Evolutionary conservation across 2,113 vertebrate species (phyloP).

Genomic region (Corythaixoides concolor): DNA sequence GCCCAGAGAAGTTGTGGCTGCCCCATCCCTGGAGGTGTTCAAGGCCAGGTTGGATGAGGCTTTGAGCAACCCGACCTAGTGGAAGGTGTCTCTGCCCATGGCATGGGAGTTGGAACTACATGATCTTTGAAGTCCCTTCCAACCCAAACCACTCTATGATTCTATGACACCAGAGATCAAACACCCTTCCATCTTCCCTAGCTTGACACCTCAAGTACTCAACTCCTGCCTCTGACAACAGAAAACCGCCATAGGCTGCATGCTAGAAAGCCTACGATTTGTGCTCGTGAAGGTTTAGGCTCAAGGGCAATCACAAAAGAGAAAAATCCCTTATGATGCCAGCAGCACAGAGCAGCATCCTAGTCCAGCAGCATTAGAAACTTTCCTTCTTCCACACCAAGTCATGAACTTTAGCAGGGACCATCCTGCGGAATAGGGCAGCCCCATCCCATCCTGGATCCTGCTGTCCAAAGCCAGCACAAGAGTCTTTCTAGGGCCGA

Average conservation of each 20-base stretch:
- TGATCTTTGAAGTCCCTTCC: no score
- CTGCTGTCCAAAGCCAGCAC: background rate
- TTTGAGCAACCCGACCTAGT: no score
- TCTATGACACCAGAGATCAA: background rate
- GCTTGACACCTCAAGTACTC: background rate
- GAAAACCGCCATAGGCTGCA: background rate
- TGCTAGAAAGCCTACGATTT: background rate
- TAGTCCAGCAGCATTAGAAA: background rate
- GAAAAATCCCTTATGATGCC: background rate
- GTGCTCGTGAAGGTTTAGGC: background rate
- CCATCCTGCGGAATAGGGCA: background rate
- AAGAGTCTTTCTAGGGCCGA: background rate
- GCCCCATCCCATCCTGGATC: background rate
- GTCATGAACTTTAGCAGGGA: background rate
- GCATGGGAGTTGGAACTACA: no score
- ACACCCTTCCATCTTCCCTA: background rate
- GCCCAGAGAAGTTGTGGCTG: no score
- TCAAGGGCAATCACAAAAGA: background rate
- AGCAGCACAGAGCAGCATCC: background rate
- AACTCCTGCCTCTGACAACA: rapidly evolving
- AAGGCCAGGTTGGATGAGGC: no score
- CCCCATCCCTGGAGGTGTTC: no score
- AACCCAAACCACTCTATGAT: no score
- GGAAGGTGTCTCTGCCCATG: no score
- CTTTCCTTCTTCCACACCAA: background rate